A percentile compares a stretch with the other conserved stretches of the same genome.
Evolutionary conservation across 1,140 invertebrate genomes (phyloP).

Genomic region (Drosophila ficusphila): DNA sequence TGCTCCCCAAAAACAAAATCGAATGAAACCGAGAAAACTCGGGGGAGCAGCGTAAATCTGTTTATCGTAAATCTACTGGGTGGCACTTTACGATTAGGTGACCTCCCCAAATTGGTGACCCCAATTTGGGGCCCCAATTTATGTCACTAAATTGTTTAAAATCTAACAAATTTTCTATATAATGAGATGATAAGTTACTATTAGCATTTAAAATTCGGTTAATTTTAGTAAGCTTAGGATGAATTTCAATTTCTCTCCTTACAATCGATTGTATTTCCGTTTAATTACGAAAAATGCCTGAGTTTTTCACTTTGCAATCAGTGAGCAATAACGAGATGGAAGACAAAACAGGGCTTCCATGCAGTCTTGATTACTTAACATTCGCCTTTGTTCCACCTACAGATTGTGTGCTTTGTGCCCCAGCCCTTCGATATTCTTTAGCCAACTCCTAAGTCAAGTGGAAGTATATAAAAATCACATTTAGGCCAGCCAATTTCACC

Average conservation of each 20-base stretch:
- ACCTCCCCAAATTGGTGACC: conserved; percentile 8
- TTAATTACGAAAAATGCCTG: too few relatives aligned
- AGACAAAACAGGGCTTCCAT: too few relatives aligned
- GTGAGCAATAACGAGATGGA: too few relatives aligned
- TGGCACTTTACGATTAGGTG: conserved; percentile 20
- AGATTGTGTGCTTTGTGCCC: neutral
- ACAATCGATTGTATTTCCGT: too few relatives aligned
- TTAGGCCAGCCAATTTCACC: conserved; percentile 4
- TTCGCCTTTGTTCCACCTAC: neutral
- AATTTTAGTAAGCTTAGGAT: too few relatives aligned
- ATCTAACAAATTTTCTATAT: too few relatives aligned
- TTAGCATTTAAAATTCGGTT: too few relatives aligned
- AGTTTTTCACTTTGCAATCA: too few relatives aligned
- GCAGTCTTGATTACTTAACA: conserved; percentile 10
- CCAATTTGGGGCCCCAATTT: neutral
- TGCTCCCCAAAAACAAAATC: neutral
- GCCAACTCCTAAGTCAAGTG: conserved; percentile 12
- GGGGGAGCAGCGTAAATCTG: neutral
- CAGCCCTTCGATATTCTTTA: neutral
- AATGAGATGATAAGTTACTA: too few relatives aligned
- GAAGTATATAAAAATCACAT: conserved; percentile 35
- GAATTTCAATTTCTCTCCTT: too few relatives aligned
- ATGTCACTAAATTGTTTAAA: neutral
- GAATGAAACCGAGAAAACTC: neutral
- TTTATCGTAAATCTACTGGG: conserved; percentile 23